Base-by-base conservation (phyloP, 2,797 vertebrate genomes). In the Enteromius anoplus region DNA sequence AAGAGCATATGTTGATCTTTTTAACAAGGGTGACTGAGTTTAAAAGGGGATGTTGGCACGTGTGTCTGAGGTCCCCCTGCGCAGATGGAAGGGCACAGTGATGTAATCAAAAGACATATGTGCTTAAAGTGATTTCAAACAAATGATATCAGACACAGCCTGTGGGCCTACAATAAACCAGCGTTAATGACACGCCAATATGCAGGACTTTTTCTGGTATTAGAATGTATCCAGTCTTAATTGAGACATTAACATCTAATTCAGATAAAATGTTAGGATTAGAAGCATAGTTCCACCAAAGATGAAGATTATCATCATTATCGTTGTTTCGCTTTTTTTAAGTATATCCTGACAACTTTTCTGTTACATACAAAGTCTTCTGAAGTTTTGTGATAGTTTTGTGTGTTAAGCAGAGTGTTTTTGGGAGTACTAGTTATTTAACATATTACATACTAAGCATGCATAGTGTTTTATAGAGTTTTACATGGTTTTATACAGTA, bases 61-160 rank as follows among this genome's bases (percentile, higher is more conserved):
- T 64, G 37, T 47, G 77, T 84, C 60, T 79, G 70, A 80, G 68
- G 47, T 81, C 69, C 55, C 55, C 70, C 12, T 77, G 84, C 75
- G 12, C 86, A 88, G 82, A 86, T 84, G 86, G 85, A 82, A 53
- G 78, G 75, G 53, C 82, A 86, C 86, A 70, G 65, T 85, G 84
- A 85, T 60, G 80, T 79, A 78, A 84, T 85, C 72, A 71, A 29
- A 79, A 75, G 69, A 82, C 40, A 70, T 78, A 68, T 47, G 40
- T 65, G 73, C 42, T 64, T 51, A 32, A 29, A 64, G 29, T 77
- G 29, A 40, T 51, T 72, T 47, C 7, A 8, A 29, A 32, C 55
- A 62, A 75, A 72, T 78, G 4, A 58, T 55, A 32, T 64, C 17
- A 58, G 75, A 53, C 34, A 64, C n/a, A 69, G 51, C 68, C 65